Base-by-base conservation (phyloP, 2,113 vertebrate genomes). In the Oreochromis niloticus region DNA sequence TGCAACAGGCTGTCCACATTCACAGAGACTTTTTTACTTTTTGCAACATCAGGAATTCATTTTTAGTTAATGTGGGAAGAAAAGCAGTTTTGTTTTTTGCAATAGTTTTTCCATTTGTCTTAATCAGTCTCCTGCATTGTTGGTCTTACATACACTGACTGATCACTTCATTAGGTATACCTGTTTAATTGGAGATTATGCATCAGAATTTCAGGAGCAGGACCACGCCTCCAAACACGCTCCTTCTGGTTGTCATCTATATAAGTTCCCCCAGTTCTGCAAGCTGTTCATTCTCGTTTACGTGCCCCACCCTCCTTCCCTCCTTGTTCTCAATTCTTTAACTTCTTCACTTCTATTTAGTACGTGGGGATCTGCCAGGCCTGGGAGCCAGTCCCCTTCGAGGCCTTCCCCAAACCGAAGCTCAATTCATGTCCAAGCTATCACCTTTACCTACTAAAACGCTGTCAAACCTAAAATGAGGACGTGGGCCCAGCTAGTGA, bases 1-100 rank as follows among this genome's bases (percentile, higher is more conserved):
- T 90, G 89, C 27, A 73, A 91, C 93, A 91, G 93, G 91, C 43
- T 63, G 12, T 52, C 87, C 85, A 80, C 83, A 86, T 7, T 54
- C 14, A 75, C n/a, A 27, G 5, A 84, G 3, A 16, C 13, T 2
- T 71, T 78, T 79, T 55, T 22, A 55, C 24, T 61, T 46, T 79
- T 7, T 43, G 17, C 52, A 63, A 5, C 14, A 66, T 75, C 9
- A 50, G 22, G 27, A 48, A 52, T 57, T 17, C 0, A 32, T 12
- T 48, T 84, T 9, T 48, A 32, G 50, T 52, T 11, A 39, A 81
- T n/a, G 9, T 12, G 6, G 71, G 17, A 85, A 68, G 7, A 79
- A 5, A 34, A 19, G 19, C 43, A 50, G 24, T 50, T 78, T 41
- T 78, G 9, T 22, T 84, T 46, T 66, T 68, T 39, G 66, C 2